Percentiles rank a stretch among this genome's conserved stretches.
These are phyloP conservation scores for Brachionus angularis DNA, from an alignment of 1,140 invertebrate species.

Conservation along the genomic window DNA sequence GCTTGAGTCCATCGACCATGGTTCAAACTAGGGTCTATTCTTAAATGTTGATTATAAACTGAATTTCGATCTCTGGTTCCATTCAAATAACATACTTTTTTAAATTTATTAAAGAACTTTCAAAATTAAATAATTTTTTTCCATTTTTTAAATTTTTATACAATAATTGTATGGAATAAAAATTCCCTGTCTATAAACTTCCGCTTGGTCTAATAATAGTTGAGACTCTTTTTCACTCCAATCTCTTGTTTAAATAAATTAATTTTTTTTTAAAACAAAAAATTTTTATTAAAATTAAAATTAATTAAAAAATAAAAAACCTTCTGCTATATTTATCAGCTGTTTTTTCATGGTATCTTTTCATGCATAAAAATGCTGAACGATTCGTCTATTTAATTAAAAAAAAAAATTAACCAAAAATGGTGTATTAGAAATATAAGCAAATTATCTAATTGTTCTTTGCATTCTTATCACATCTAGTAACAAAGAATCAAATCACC, in stretches of 20 bases:
- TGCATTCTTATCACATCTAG: too few species aligned
- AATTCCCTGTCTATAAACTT: constrained; percentile 5
- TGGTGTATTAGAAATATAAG: too few species aligned
- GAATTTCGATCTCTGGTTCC: constrained; percentile 24
- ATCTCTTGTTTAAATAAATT: constrained; percentile 1
- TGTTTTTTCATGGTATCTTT: constrained; percentile 41
- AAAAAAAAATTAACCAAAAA: background rate
- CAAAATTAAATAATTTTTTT: too few species aligned
- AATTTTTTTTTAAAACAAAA: background rate
- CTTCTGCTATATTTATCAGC: constrained; percentile 33
- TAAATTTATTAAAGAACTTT: background rate
- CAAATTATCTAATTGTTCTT: too few species aligned
- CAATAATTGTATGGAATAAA: constrained; percentile 33
- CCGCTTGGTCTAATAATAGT: constrained; percentile 8
- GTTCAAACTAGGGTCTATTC: constrained; percentile 38
- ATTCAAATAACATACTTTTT: constrained; percentile 39
- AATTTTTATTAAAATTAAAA: background rate
- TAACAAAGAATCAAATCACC: too few species aligned
- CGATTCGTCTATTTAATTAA: constrained; percentile 26
- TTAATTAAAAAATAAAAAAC: background rate
- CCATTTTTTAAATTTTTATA: too few species aligned
- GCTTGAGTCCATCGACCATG: constrained; percentile 23
- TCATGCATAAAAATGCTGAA: constrained; percentile 43
- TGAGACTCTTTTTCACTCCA: constrained; percentile 41
- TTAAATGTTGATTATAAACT: constrained; percentile 20